A percentile compares a stretch with the other conserved stretches of the same genome.
Evolutionary conservation across 2,797 vertebrate genomes (phyloP).

Genomic region (Falco cherrug): DNA sequence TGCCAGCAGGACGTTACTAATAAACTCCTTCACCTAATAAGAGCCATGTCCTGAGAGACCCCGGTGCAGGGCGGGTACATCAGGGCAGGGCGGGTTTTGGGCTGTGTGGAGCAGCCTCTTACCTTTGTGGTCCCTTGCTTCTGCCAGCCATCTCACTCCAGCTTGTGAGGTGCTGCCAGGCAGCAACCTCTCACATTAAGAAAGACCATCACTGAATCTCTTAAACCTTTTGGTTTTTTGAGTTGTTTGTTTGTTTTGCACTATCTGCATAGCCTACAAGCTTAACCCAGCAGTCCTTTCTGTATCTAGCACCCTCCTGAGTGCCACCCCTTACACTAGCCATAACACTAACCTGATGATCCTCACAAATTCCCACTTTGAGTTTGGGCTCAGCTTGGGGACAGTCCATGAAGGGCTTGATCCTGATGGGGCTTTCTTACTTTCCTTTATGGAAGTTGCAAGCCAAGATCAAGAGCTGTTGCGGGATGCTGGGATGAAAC

Average conservation of each 20-base stretch:
- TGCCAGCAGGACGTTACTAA: neutral
- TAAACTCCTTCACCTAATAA: neutral
- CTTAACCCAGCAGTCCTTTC: neutral
- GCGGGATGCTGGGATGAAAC: neutral
- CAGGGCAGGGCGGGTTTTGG: neutral
- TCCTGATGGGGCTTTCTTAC: neutral
- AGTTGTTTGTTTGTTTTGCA: neutral
- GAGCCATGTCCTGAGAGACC: neutral
- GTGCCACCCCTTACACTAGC: neutral
- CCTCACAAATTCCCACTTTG: neutral
- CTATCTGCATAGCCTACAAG: neutral
- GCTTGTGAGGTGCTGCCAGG: neutral
- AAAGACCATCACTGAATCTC: neutral
- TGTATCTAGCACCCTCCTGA: neutral
- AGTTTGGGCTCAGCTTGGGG: neutral
- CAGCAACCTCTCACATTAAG: neutral
- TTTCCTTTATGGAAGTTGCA: neutral
- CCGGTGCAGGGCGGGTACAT: neutral
- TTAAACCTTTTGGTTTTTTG: neutral
- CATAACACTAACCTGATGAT: neutral
- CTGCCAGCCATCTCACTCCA: rapidly evolving
- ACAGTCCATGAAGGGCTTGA: neutral
- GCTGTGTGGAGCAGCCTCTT: neutral
- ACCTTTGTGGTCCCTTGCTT: neutral
- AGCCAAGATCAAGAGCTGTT: neutral